phyloP scores from a whole-genome alignment of 1,140 invertebrate genomes.

The Drosophila bocqueti region DNA sequence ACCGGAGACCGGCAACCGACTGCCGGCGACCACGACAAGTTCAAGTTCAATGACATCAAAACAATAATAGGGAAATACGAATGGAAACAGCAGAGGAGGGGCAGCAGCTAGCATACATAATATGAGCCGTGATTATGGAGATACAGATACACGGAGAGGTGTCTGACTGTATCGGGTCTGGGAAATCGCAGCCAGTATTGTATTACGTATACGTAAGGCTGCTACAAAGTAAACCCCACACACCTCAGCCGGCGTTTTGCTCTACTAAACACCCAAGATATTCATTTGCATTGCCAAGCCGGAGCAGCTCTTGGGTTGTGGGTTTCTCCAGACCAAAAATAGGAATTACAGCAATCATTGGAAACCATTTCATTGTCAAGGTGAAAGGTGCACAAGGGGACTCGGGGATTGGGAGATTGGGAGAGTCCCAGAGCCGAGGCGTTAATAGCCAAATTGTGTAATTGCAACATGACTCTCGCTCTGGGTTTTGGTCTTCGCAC shows the following conservation, averaged over 20 bases:
- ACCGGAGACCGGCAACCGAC: not conserved
- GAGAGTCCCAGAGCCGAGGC: constrained; percentile 33
- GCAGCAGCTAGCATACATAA: constrained; percentile 45
- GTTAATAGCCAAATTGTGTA: constrained; percentile 82
- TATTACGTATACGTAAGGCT: constrained; percentile 49
- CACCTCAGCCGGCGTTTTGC: constrained; percentile 59
- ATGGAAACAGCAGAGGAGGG: constrained; percentile 24
- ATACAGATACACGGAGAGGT: constrained; percentile 16
- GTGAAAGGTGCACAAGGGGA: constrained; percentile 37
- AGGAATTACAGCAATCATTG: constrained; percentile 73
- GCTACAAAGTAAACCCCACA: constrained; percentile 6
- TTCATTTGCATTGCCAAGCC: constrained; percentile 71
- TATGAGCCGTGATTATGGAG: constrained; percentile 51
- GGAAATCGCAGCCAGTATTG: constrained; percentile 70
- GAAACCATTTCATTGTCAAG: constrained; percentile 78
- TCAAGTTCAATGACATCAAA: constrained; percentile 82
- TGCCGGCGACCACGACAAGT: constrained; percentile 58
- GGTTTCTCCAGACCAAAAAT: constrained; percentile 19
- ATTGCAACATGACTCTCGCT: constrained; percentile 36
- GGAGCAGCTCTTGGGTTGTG: constrained; percentile 4
- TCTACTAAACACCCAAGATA: constrained; percentile 70
- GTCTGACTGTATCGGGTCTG: constrained; percentile 55
- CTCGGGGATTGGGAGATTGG: not conserved
- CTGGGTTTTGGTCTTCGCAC: constrained; percentile 17
- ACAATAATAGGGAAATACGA: constrained; percentile 69